Evolutionary conservation across 2,888 invertebrate genomes (phyloP), one percentile per base, ranked within the genome.

Genomic region (Hypsopygia costalis): DNA sequence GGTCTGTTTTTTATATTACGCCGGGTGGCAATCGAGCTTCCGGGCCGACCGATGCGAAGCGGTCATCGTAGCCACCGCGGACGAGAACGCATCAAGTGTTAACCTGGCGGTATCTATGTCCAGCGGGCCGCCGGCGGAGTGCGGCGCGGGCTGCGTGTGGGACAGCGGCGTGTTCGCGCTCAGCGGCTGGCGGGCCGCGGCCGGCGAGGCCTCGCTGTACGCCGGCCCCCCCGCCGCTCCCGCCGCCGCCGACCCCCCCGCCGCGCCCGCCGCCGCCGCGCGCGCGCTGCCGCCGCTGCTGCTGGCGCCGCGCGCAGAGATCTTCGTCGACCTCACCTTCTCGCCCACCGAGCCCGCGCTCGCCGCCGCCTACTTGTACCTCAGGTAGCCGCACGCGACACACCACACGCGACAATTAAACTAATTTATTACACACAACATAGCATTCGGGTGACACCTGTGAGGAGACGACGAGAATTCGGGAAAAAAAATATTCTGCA

Each of bases 241-340:
- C 11, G 44, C 34, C 38, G 36, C 43, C 35, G 11, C 37, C 33
- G 36, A 44, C 27, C 32, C 33, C 27, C 32, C 39, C 40, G 32
- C 44, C 32, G 34, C 41, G 39, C 35, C 45, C 41, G 16, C 11
- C 25, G 32, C 29, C 33, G 42, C 32, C 16, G 34, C 34, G 32
- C 41, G 27, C 34, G 49, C 51, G 47, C 51, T 55, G 53, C 62
- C 67, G 43, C 35, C 55, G 53, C 66, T 81, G 59, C 62, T 93
- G 48, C 78, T 95, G 59, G 80, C 82, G 52, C 92, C 94, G 10
- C 90, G 86, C 36, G 90, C 90, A 20, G 88, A 87, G 41, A 60
- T 91, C 3, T 65, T 67, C 38, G 57, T 49, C 6, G 7, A 16
- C 1, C 9, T 92, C 3, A 81, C 72, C 36, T 91, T 91, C 69